Evolutionary conservation across 92 coral and sea anemone species (phyloP).

Genomic region (Metridium senile): DNA sequence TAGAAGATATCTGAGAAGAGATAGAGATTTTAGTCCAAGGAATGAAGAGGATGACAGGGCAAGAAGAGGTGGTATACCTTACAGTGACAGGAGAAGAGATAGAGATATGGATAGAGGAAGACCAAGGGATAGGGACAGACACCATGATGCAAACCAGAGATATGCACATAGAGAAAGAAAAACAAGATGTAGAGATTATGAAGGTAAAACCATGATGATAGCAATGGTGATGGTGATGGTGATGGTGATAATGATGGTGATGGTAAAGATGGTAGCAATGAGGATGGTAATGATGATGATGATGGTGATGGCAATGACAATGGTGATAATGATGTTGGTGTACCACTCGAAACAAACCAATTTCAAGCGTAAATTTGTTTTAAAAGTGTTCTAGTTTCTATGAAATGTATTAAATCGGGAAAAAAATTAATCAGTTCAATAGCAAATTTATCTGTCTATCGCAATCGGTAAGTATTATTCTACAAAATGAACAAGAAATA

Average conservation of each 20-base stretch:
- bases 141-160: slow-evolving; percentile 53
- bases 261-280: background rate
- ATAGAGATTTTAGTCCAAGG: slow-evolving; percentile 40
- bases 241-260: background rate
- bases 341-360: too few relatives aligned
- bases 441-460: too few relatives aligned
- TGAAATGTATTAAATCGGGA: too few relatives aligned
- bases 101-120: slow-evolving; percentile 41
- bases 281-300: too few relatives aligned
- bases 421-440: too few relatives aligned
- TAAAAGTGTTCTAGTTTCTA: too few relatives aligned
- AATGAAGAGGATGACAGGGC: slow-evolving; percentile 45
- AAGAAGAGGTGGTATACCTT: slow-evolving; percentile 57
- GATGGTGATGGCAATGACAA: too few relatives aligned
- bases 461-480: too few relatives aligned
- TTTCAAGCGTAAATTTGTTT: too few relatives aligned
- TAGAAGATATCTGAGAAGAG: slow-evolving; percentile 35
- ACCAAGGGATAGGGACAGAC: slow-evolving; percentile 42
- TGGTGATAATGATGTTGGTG: too few relatives aligned
- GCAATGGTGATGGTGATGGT: background rate
- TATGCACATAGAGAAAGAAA: slow-evolving; percentile 59
- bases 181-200: slow-evolving; percentile 95
- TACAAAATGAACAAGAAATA: too few relatives aligned
- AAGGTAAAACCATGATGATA: slow-evolving; percentile 99
- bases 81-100: slow-evolving; percentile 41